Evolutionary conservation across 2,113 vertebrate genomes (phyloP), one percentile per base, ranked within the genome.

Genomic region (Pleuronectes platessa): DNA sequence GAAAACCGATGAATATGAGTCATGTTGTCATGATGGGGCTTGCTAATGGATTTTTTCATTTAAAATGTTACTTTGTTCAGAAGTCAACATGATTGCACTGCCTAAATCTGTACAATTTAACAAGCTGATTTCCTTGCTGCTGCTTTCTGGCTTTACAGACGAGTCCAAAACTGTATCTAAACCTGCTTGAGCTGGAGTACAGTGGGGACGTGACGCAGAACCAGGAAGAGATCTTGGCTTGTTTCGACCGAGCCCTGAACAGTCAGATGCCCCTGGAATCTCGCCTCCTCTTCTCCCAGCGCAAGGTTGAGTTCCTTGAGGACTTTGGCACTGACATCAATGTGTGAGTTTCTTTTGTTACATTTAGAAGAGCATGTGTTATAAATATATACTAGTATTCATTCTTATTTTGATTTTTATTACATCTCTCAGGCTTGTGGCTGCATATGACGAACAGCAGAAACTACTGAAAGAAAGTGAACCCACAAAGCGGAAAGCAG

Each of bases 291-390:
- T 99, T 99, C 92, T 96, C 97, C 1, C 98, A 99, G 80, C 93
- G 98, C 76, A 99, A 99, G 93, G 97, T 99, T 6, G 97, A 99
- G 68, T 99, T 99, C 82, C 95, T 99, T 14, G 98, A 99, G 92
- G 98, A 99, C 90, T 99, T 99, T 88, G 97, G 98, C 84, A 97
- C 93, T n/a, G 96, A 99, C 85, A 95, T 99, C 67, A 97, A 97
- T 86, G 93, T 93, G 97, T 98, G 90, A 95, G 97, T 91, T 51
- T 47, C 31, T 13, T 35, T 53, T 51, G 3, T 10, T 23, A 5
- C 2, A 18, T 37, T 11, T 42, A 17, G 26, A 17, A 51, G 15
- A 51, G 5, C 20, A 15, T 56, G 12, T 55, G 10, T 55, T 18
- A 10, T 26, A 40, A 17, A 45, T 24, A 42, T 21, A 23, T 0